A percentile compares a stretch with the other conserved stretches of the same genome.
Conservation (phyloP, 2,888 invertebrate species). For the Harpagoxenus sublaevis region DNA sequence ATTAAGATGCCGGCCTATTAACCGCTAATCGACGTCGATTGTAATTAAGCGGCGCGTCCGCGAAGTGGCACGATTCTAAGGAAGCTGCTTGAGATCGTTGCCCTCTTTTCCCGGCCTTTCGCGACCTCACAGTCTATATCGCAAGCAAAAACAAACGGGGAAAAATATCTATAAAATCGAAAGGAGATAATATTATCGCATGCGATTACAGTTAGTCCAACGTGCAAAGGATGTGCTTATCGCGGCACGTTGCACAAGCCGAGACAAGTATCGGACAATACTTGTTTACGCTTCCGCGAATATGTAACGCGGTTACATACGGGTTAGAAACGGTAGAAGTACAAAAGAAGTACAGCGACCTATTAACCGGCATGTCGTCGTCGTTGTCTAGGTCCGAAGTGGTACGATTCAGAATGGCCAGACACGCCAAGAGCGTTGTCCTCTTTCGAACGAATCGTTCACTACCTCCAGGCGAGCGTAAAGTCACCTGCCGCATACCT, state of each 20-base stretch:
- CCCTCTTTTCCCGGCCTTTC: conserved; percentile 64
- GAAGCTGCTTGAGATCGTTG: conserved; percentile 63
- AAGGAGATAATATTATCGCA: conserved; percentile 11
- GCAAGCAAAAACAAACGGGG: background rate
- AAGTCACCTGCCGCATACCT: conserved; percentile 75
- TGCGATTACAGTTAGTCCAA: background rate
- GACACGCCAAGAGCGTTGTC: conserved; percentile 68
- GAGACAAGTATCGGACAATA: background rate
- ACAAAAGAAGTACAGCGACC: conserved; percentile 17
- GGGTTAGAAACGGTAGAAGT: background rate
- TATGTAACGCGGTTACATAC: background rate
- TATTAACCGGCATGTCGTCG: conserved; percentile 34
- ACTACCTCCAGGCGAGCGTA: conserved; percentile 60
- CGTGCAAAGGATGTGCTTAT: background rate
- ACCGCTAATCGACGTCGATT: conserved; percentile 49
- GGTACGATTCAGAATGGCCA: conserved; percentile 39
- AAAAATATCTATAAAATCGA: conserved; percentile 17
- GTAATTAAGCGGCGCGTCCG: conserved; percentile 44
- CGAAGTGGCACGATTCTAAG: conserved; percentile 46
- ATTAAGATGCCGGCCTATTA: conserved; percentile 57
- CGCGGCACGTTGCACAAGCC: background rate
- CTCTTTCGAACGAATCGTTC: conserved; percentile 60
- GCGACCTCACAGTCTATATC: conserved; percentile 16
- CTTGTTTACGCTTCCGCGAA: background rate
- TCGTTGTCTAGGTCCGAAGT: conserved; percentile 41